Conservation (phyloP, 2,113 vertebrate genomes). For the Pungitius pungitius region DNA sequence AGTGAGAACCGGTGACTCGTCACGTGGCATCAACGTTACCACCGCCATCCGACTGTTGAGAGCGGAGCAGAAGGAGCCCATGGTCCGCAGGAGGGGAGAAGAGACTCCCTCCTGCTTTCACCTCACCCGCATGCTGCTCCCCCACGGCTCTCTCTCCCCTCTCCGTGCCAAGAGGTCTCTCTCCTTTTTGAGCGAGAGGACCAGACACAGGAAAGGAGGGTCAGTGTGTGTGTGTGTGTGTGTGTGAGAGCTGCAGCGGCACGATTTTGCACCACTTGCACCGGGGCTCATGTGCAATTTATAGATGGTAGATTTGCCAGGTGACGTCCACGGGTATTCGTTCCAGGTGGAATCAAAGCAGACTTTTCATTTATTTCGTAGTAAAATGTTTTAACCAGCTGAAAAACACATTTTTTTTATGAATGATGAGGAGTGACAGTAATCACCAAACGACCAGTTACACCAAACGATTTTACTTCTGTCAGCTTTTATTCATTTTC, state of each 20-base stretch:
- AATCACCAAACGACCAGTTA: too few relatives aligned
- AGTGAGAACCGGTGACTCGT: conserved; percentile 14
- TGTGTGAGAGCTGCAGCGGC: not conserved
- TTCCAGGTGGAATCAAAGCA: not conserved
- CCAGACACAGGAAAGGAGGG: not conserved
- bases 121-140: conserved; percentile 30
- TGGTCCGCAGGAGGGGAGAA: conserved; percentile 8
- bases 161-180: not conserved
- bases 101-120: conserved; percentile 12
- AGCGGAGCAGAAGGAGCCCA: conserved; percentile 60
- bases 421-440: too few relatives aligned
- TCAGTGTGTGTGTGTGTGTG: not conserved
- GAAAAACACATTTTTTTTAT: too few relatives aligned
- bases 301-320: not conserved
- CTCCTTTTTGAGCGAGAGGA: not conserved
- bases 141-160: conserved; percentile 9
- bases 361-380: too few relatives aligned
- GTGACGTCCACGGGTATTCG: not conserved
- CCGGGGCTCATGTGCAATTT: not conserved
- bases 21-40: conserved; percentile 35
- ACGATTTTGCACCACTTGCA: not conserved
- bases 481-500: too few relatives aligned
- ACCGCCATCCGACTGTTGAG: conserved; percentile 41
- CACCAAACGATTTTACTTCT: too few relatives aligned
- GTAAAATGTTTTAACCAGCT: too few relatives aligned